These are phyloP conservation scores for Rattus rattus DNA, from an alignment of 2,113 vertebrate genomes.

Conservation along the genomic window DNA sequence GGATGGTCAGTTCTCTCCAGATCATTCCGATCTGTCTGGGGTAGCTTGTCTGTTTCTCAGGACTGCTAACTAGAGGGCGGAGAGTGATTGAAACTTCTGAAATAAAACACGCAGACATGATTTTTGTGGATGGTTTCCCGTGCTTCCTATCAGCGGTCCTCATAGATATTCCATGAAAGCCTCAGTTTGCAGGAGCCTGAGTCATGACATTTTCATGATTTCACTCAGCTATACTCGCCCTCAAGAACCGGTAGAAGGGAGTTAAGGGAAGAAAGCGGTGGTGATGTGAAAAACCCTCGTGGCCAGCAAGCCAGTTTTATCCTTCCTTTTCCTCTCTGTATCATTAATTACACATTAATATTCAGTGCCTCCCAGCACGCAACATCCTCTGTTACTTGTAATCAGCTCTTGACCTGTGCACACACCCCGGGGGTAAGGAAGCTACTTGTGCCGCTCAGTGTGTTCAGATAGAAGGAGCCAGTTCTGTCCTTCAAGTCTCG, in stretches of 20 bases:
- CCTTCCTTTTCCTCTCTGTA: conserved; percentile 13
- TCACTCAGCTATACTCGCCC: conserved; percentile 22
- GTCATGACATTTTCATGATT: conserved; percentile 53
- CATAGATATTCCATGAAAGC: conserved; percentile 33
- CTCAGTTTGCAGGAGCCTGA: conserved; percentile 59
- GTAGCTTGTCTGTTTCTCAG: conserved; percentile 57
- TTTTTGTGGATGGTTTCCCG: conserved; percentile 70
- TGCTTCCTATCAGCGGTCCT: conserved; percentile 65
- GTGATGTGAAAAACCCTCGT: background rate
- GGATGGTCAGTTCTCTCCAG: too few species aligned
- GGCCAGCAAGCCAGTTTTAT: conserved; percentile 32
- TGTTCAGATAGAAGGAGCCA: background rate
- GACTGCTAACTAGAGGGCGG: conserved; percentile 45
- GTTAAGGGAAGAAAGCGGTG: conserved; percentile 9
- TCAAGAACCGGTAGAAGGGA: background rate
- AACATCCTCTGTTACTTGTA: background rate
- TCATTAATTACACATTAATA: background rate
- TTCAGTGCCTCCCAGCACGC: background rate
- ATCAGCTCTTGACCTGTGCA: background rate
- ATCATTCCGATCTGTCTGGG: conserved; percentile 30
- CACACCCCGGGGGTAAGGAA: background rate
- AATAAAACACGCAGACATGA: conserved; percentile 40
- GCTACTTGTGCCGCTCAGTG: background rate
- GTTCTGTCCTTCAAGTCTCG: conserved; percentile 45
- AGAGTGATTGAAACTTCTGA: conserved; percentile 68